Conservation (phyloP, 2,113 vertebrate species). For the Epinephelus cyanopodus region DNA sequence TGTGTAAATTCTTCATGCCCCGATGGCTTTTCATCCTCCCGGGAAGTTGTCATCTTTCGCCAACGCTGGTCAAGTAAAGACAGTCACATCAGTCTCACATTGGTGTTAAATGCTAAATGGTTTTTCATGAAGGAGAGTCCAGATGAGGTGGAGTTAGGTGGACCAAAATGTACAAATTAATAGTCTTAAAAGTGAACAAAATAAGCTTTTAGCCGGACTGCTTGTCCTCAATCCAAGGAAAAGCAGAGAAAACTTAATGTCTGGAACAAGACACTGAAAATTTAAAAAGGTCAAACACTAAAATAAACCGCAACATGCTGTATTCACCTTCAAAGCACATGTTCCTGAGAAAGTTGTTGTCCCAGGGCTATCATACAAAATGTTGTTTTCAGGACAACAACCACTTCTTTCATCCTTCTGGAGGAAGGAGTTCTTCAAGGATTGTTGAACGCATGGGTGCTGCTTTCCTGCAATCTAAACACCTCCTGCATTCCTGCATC, state of each 20-base stretch:
- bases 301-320: neutral
- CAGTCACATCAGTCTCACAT: conserved; percentile 22
- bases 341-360: too few relatives aligned
- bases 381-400: too few relatives aligned
- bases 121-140: neutral
- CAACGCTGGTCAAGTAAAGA: conserved; percentile 83
- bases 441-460: too few relatives aligned
- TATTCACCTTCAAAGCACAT: neutral
- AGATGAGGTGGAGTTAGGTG: neutral
- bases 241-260: neutral
- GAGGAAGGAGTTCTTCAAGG: too few relatives aligned
- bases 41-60: conserved; percentile 87
- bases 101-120: neutral
- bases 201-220: neutral
- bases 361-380: too few relatives aligned
- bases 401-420: too few relatives aligned
- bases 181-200: neutral
- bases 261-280: neutral
- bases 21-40: conserved; percentile 69
- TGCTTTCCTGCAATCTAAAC: neutral
- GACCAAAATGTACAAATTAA: neutral
- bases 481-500: neutral
- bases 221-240: neutral
- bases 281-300: neutral
- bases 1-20: conserved; percentile 81